Conservation (phyloP, 1,140 invertebrate genomes). For the Drosophila ercepeae region DNA sequence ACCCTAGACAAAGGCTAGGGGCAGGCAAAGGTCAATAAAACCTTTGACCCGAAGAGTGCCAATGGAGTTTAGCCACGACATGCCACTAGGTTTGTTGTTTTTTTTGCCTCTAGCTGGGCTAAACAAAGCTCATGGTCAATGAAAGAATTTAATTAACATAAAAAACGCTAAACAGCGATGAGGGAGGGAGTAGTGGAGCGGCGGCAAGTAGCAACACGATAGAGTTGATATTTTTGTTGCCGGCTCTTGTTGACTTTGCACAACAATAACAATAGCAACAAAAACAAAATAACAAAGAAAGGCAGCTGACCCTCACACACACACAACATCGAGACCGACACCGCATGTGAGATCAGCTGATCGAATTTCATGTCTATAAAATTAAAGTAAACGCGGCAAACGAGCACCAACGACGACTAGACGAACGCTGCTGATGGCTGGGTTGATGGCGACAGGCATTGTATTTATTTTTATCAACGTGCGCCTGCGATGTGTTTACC, state of each 20-base stretch:
- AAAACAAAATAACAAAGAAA: slow-evolving; percentile 7
- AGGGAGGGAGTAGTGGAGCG: slow-evolving; percentile 1
- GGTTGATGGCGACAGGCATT: slow-evolving; percentile 1
- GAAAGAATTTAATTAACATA: slow-evolving; percentile 80
- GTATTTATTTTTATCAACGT: slow-evolving; percentile 59
- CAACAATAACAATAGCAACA: slow-evolving; percentile 7
- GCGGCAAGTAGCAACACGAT: slow-evolving; percentile 24
- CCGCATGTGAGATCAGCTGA: slow-evolving; percentile 65
- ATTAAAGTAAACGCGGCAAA: slow-evolving; percentile 34
- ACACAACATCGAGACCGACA: slow-evolving; percentile 10
- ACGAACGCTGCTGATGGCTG: too few species aligned
- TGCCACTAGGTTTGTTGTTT: slow-evolving; percentile 25
- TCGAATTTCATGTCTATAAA: slow-evolving; percentile 70
- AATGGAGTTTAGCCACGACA: slow-evolving; percentile 42
- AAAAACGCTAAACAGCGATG: slow-evolving; percentile 41
- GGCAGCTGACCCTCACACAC: slow-evolving; percentile 56
- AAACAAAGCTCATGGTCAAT: slow-evolving; percentile 71
- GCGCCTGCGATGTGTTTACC: slow-evolving; percentile 31
- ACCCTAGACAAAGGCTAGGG: slow-evolving; percentile 13
- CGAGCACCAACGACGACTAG: slow-evolving; percentile 16
- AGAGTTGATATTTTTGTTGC: slow-evolving; percentile 29
- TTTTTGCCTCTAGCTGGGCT: slow-evolving; percentile 17
- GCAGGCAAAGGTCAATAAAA: slow-evolving; percentile 69
- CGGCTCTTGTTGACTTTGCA: slow-evolving; percentile 35
- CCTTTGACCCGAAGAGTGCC: slow-evolving; percentile 48